Percentiles rank a stretch among this genome's conserved stretches.
phyloP scores from a whole-genome alignment of 2,797 vertebrate species.

The Bradypodion pumilum region DNA sequence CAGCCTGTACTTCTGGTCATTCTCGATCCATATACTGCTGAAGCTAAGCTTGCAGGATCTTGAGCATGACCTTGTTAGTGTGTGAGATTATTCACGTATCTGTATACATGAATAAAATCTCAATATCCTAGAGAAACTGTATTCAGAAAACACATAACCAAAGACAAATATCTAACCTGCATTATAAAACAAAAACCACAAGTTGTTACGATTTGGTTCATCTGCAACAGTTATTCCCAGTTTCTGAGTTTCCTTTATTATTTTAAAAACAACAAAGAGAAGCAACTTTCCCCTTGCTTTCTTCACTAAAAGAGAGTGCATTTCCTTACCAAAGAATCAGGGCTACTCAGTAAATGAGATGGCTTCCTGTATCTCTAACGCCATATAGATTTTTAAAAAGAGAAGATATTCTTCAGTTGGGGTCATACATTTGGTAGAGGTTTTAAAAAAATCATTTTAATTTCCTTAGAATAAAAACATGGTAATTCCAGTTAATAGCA shows the following conservation, averaged over 20 bases:
- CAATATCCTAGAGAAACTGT: background rate
- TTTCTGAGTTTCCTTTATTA: background rate
- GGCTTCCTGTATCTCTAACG: background rate
- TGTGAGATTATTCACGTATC: no score
- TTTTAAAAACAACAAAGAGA: background rate
- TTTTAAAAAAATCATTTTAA: no score
- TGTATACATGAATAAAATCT: background rate
- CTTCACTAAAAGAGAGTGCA: background rate
- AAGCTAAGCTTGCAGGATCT: no score
- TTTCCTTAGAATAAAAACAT: background rate
- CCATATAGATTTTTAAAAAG: background rate
- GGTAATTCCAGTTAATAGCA: background rate
- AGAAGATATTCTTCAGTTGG: background rate
- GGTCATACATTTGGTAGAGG: background rate
- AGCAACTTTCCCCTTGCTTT: background rate
- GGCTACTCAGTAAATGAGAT: background rate
- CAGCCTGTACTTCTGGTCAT: no score
- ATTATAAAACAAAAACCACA: background rate
- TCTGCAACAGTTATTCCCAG: background rate
- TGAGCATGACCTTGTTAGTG: no score
- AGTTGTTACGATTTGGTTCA: conserved; percentile 29
- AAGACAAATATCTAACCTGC: background rate
- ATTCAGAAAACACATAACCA: background rate
- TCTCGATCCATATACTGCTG: no score
- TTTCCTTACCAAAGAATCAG: background rate